These are phyloP conservation scores for Setophaga kirtlandii DNA, from an alignment of 2,113 vertebrate species.

Conservation along the genomic window DNA sequence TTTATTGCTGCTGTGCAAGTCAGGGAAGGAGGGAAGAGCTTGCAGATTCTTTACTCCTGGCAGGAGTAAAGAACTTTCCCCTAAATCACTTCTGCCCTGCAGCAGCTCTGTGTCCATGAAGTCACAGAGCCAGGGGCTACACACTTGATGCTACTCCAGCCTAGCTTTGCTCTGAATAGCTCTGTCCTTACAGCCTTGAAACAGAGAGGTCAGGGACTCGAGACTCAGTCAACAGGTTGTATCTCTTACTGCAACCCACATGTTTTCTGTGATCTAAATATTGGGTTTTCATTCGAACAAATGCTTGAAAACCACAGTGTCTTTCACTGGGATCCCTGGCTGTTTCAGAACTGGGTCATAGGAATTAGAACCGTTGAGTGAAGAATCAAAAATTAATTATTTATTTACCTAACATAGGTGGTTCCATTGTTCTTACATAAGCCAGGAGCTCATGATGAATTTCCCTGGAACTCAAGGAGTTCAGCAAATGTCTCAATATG, in stretches of 20 bases:
- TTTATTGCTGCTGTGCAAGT: background rate
- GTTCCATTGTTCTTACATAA: conserved; percentile 7
- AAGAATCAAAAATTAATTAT: conserved; percentile 28
- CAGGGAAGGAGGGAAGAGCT: background rate
- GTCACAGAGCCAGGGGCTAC: background rate
- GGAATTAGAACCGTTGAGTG: background rate
- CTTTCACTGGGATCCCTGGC: background rate
- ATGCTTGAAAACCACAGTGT: background rate
- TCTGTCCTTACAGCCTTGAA: background rate
- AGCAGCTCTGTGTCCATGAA: background rate
- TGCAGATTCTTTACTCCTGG: background rate
- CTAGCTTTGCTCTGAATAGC: background rate
- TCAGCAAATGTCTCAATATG: background rate
- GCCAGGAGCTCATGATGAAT: background rate
- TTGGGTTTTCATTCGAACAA: background rate
- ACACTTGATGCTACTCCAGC: background rate
- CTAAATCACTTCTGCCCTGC: background rate
- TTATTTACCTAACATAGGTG: conserved; percentile 24
- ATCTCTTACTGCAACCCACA: background rate
- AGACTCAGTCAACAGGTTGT: background rate
- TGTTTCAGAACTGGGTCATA: background rate
- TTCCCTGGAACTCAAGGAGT: background rate
- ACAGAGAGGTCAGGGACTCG: background rate
- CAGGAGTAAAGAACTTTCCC: background rate
- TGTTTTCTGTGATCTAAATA: background rate